Evolutionary conservation across 2,888 invertebrate genomes (phyloP).

Genomic region (Chaitophorus viminalis): DNA sequence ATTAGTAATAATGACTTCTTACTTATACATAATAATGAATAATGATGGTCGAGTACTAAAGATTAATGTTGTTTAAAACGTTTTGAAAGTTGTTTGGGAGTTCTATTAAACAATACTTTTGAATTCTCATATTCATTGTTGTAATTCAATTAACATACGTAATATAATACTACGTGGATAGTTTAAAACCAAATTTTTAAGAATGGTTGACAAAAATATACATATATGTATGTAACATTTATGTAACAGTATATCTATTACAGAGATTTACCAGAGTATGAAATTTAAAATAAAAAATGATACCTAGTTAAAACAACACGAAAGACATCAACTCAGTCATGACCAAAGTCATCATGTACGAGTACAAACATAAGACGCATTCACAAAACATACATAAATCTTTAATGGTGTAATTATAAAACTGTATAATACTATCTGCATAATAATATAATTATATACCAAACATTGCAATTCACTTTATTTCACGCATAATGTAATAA

Average conservation of each 20-base stretch:
- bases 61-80: too few relatives aligned
- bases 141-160: neutral
- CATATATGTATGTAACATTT: neutral
- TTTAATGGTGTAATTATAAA: neutral
- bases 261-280: neutral
- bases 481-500: neutral
- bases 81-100: too few relatives aligned
- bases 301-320: neutral
- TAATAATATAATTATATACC: too few relatives aligned
- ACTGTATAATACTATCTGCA: neutral
- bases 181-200: neutral
- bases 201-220: neutral
- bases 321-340: too few relatives aligned
- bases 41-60: too few relatives aligned
- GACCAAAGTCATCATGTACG: neutral
- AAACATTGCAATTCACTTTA: neutral
- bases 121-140: too few relatives aligned
- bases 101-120: too few relatives aligned
- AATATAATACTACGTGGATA: neutral
- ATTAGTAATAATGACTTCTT: too few relatives aligned
- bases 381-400: neutral
- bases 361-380: neutral
- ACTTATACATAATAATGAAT: too few relatives aligned
- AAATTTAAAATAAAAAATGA: neutral
- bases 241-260: neutral